Evolutionary conservation across 2,113 vertebrate genomes (phyloP).

Genomic region (Myotis lucifugus): DNA sequence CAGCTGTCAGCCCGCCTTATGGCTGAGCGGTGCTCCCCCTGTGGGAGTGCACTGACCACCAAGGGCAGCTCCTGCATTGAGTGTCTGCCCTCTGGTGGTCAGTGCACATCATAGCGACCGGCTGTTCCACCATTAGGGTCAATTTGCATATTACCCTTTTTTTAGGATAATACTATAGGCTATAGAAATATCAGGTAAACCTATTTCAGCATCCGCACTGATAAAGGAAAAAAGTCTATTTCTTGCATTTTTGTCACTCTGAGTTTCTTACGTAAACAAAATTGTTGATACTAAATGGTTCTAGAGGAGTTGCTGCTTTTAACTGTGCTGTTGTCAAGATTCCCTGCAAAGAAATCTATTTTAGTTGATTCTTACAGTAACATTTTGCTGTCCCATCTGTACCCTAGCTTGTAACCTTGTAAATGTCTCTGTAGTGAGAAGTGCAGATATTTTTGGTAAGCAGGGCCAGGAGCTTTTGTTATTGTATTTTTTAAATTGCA

Average conservation of each 20-base stretch:
- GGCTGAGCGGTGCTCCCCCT: too few relatives aligned
- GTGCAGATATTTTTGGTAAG: not conserved
- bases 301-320: not conserved
- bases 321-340: not conserved
- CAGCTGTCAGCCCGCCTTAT: too few relatives aligned
- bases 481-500: not conserved
- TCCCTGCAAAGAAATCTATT: not conserved
- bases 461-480: not conserved
- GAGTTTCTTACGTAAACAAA: not conserved
- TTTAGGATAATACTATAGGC: not conserved
- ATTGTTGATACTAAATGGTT: not conserved
- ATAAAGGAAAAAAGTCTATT: not conserved
- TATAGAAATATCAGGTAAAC: not conserved
- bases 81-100: too few relatives aligned
- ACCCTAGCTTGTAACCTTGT: not conserved
- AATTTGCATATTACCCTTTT: too few relatives aligned
- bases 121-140: too few relatives aligned
- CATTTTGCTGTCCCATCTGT: not conserved
- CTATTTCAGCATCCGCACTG: not conserved
- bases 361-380: not conserved
- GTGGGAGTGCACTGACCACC: too few relatives aligned
- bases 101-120: too few relatives aligned
- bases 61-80: too few relatives aligned
- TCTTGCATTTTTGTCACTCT: not conserved
- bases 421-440: not conserved